These are phyloP conservation scores for Amphipyra berbera DNA, from an alignment of 2,888 invertebrate species.

Conservation along the genomic window DNA sequence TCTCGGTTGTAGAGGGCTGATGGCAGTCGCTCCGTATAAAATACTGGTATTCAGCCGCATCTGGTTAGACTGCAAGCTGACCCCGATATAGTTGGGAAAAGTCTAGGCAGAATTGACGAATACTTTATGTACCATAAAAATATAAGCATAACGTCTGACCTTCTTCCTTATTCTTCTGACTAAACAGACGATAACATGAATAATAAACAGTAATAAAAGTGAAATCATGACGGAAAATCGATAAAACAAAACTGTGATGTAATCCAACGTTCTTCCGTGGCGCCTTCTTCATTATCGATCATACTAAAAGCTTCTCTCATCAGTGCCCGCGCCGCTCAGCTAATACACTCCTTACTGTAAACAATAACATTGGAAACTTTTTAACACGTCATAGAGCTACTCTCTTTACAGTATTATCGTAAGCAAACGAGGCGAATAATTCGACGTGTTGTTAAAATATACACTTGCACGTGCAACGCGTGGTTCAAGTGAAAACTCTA, in stretches of 20 bases:
- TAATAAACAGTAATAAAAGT: slow-evolving; percentile 15
- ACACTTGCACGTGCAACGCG: slow-evolving; percentile 79
- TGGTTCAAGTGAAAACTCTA: slow-evolving; percentile 69
- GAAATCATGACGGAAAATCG: slow-evolving; percentile 32
- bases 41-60: no score
- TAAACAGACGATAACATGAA: no score
- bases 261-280: slow-evolving; percentile 44
- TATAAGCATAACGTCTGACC: no score
- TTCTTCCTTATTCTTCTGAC: no score
- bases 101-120: no score
- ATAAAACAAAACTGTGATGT: slow-evolving; percentile 42
- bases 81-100: no score
- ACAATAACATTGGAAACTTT: slow-evolving; percentile 88
- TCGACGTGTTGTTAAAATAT: slow-evolving; percentile 86
- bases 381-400: slow-evolving; percentile 82
- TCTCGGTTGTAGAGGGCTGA: no score
- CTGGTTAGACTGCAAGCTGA: no score
- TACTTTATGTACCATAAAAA: no score
- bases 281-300: slow-evolving; percentile 65
- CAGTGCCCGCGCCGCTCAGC: slow-evolving; percentile 61
- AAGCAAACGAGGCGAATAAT: slow-evolving; percentile 84
- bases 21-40: no score
- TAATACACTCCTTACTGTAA: slow-evolving; percentile 82
- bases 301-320: slow-evolving; percentile 84
- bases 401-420: slow-evolving; percentile 67